phyloP scores from a whole-genome alignment of 2,888 invertebrate species.

The Omphaloscelis lunosa region DNA sequence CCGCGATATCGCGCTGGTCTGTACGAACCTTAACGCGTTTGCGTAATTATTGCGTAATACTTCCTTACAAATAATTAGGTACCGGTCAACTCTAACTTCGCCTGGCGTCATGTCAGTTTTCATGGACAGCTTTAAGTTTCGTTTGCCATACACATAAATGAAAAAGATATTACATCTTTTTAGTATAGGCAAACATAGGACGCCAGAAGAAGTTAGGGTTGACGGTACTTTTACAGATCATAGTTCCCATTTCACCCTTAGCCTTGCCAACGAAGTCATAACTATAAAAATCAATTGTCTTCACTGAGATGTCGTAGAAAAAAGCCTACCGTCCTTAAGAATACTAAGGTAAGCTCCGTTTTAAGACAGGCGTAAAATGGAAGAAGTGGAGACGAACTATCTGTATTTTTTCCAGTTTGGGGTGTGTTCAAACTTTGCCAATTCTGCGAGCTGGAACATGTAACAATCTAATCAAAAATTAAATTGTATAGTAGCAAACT shows the following conservation, averaged over 20 bases:
- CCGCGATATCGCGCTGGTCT: no score
- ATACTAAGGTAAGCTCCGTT: constrained; percentile 20
- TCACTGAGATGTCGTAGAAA: constrained; percentile 7
- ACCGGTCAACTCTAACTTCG: no score
- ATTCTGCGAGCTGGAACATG: constrained; percentile 47
- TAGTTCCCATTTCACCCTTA: constrained; percentile 17
- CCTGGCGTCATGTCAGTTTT: no score
- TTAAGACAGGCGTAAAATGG: constrained; percentile 26
- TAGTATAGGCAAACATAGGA: no score
- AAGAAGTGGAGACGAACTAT: constrained; percentile 19
- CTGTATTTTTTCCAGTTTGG: constrained; percentile 7
- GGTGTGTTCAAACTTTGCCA: constrained; percentile 43
- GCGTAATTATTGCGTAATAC: no score
- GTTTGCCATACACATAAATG: no score
- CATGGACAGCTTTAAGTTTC: no score
- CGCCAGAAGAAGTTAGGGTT: no score
- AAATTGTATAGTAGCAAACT: constrained; percentile 54
- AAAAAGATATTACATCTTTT: no score
- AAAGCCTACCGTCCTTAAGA: constrained; percentile 14
- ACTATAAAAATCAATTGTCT: constrained; percentile 58
- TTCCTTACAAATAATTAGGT: neutral
- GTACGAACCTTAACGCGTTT: no score
- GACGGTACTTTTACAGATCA: neutral
- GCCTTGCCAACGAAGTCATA: constrained; percentile 35
- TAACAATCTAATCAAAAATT: constrained; percentile 62